These are phyloP conservation scores for Danionella cerebrum DNA, from an alignment of 2,113 vertebrate species.

Conservation along the genomic window DNA sequence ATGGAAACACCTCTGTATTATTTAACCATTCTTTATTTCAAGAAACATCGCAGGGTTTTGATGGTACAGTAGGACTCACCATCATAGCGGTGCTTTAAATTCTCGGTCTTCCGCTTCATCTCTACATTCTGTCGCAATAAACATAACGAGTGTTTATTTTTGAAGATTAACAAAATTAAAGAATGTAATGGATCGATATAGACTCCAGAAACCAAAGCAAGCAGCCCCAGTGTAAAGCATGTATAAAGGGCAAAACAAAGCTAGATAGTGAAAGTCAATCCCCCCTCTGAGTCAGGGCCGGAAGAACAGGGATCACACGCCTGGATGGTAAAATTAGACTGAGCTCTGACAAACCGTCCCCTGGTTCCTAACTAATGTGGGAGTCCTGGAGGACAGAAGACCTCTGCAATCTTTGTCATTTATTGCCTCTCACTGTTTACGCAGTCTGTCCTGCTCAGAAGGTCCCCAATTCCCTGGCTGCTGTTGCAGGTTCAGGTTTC, in stretches of 20 bases:
- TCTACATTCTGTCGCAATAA: too few relatives aligned
- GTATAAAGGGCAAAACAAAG: constrained; percentile 41
- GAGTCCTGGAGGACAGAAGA: constrained; percentile 8
- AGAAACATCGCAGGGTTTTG: too few relatives aligned
- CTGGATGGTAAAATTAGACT: constrained; percentile 34
- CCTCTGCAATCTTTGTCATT: constrained; percentile 9
- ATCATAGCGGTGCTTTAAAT: too few relatives aligned
- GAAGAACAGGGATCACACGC: background rate
- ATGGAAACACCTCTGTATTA: too few relatives aligned
- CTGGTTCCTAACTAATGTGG: constrained; percentile 38
- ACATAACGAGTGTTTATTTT: too few relatives aligned
- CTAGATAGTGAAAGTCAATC: constrained; percentile 41
- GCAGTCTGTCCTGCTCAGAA: background rate
- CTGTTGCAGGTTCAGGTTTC: background rate
- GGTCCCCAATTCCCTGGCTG: background rate
- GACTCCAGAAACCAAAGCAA: constrained; percentile 47
- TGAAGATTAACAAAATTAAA: too few relatives aligned
- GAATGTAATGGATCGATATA: too few relatives aligned
- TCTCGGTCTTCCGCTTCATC: too few relatives aligned
- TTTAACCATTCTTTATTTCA: too few relatives aligned
- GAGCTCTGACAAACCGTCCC: constrained; percentile 12
- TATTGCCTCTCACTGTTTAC: background rate
- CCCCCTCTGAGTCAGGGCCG: constrained; percentile 8
- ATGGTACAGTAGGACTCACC: too few relatives aligned
- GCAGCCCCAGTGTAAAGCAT: constrained; percentile 33